Evolutionary conservation across 2,888 invertebrate species (phyloP), one percentile per base, ranked within the genome.

Genomic region (Campopleginae sp.): DNA sequence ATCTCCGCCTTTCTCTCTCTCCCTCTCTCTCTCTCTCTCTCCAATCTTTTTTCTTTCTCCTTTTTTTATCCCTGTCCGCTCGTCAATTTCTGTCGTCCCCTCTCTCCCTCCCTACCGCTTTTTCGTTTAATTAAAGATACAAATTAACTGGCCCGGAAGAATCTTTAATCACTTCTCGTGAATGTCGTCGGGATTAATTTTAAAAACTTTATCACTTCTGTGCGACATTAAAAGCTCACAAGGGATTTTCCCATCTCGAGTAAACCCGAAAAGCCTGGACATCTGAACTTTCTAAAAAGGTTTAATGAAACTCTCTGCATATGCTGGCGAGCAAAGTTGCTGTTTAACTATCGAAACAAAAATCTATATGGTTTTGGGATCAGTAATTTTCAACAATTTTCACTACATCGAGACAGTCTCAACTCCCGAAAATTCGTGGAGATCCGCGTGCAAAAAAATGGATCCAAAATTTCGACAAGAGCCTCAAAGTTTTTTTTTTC

Each of bases 31-130:
- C 38, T 46, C 54, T 72, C 23, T 72, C 54, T 54, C 38, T 46
- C 38, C 71, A 27, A 33, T 72, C 23, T 72, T 33, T 54, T 54
- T 17, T 54, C 54, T n/a, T 33, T 51, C 70, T 12, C 44, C 31
- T 8, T 38, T 33, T 65, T 66, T 23, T 42, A 66, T 44, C 66
- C 42, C 14, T 19, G 19, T 42, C 42, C 12, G 23, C 10, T 19
- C 42, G 42, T 38, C 12, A 23, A 66, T 68, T 17, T 46, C 68
- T 23, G 12, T 19, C 7, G 23, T n/a, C n/a, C n/a, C n/a, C 48
- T 17, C 42, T 66, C 14, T 12, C 66, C 19, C 65, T 38, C 19
- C 1, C 33, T 44, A 12, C 12, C 48, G 48, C 31, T 48, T 31
- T 31, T n/a, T 23, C 31, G 17, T 27, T 31, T 51, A 14, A 27